A percentile compares a stretch with the other conserved stretches of the same genome.
phyloP scores from a whole-genome alignment of 2,888 invertebrate species.

The Bursaphelenchus okinawaensis region DNA sequence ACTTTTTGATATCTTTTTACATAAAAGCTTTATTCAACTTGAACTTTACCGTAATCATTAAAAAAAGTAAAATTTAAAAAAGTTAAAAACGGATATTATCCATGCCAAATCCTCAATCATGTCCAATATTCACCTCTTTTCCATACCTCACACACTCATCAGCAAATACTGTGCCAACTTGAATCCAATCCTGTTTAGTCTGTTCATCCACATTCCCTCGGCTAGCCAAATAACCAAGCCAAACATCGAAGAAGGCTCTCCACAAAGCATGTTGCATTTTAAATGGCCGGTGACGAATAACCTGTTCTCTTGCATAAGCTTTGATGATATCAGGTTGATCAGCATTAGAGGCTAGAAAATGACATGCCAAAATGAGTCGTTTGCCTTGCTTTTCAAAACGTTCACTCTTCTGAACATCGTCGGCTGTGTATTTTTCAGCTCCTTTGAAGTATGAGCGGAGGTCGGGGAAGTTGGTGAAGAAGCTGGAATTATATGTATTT shows the following conservation, averaged over 20 bases:
- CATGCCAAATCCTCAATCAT: background rate
- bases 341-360: constrained; percentile 41
- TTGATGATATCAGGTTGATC: constrained; percentile 41
- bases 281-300: constrained; percentile 50
- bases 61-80: background rate
- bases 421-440: constrained; percentile 36
- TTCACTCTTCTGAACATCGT: constrained; percentile 39
- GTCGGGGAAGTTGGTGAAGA: constrained; percentile 36
- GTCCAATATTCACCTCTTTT: background rate
- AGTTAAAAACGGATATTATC: no score
- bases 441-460: constrained; percentile 44
- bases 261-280: constrained; percentile 35
- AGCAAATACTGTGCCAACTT: constrained; percentile 42
- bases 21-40: no score
- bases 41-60: no score
- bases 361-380: constrained; percentile 46
- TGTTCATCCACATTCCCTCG: constrained; percentile 36
- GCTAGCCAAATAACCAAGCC: constrained; percentile 41
- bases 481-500: constrained; percentile 21
- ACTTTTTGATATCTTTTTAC: no score
- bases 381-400: constrained; percentile 55
- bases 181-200: constrained; percentile 43
- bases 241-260: constrained; percentile 53
- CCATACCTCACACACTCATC: constrained; percentile 17
- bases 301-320: constrained; percentile 47